phyloP scores from a whole-genome alignment of 2,888 invertebrate species.

The Diachrysia chrysitis region DNA sequence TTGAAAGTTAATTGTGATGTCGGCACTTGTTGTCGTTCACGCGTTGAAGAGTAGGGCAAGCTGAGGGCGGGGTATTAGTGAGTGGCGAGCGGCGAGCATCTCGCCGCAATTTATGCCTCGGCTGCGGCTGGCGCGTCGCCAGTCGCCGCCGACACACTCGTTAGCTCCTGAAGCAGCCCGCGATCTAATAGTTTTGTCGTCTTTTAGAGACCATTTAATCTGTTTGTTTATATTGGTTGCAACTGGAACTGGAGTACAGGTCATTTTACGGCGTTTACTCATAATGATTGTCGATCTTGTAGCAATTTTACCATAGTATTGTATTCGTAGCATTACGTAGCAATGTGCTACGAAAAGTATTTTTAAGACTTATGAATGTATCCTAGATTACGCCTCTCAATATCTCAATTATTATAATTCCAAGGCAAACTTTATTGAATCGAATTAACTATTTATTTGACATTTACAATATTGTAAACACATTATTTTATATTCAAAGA shows the following conservation, averaged over 20 bases:
- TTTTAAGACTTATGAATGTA: not conserved
- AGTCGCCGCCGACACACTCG: slow-evolving; percentile 75
- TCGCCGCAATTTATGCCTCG: slow-evolving; percentile 77
- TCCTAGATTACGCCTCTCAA: not conserved
- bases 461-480: not conserved
- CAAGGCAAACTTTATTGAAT: too few species aligned
- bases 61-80: slow-evolving; percentile 47
- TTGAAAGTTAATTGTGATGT: slow-evolving; percentile 49
- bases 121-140: slow-evolving; percentile 74
- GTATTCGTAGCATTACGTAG: slow-evolving; percentile 41
- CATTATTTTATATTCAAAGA: not conserved
- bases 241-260: slow-evolving; percentile 61
- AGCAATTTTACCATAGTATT: slow-evolving; percentile 2
- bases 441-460: too few species aligned
- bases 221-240: slow-evolving; percentile 76
- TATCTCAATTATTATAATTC: too few species aligned
- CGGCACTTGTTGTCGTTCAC: slow-evolving; percentile 74
- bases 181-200: slow-evolving; percentile 83
- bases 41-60: slow-evolving; percentile 49
- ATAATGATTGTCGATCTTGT: not conserved
- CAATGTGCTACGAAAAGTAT: slow-evolving; percentile 4
- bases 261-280: slow-evolving; percentile 60
- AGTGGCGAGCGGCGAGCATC: slow-evolving; percentile 55
- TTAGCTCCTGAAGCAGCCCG: slow-evolving; percentile 76
- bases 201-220: slow-evolving; percentile 75